Conservation (phyloP, 1,140 invertebrate genomes). For the Planococcus citri region DNA sequence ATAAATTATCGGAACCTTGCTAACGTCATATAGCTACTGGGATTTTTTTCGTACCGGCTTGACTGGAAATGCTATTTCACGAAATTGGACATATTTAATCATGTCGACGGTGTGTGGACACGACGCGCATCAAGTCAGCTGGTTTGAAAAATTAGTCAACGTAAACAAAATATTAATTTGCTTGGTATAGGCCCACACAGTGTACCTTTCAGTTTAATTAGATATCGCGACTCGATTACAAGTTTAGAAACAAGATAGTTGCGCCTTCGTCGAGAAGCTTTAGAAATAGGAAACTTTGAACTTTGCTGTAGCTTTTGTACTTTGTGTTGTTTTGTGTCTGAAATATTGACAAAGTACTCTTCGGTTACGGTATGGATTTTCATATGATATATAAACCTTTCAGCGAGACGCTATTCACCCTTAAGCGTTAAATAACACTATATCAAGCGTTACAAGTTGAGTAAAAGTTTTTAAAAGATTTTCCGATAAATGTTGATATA, state of each 20-base stretch:
- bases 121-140: not conserved
- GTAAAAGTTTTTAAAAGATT: not conserved
- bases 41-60: not conserved
- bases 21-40: not conserved
- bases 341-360: conserved; percentile 1
- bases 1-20: not conserved
- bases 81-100: not conserved
- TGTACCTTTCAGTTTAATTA: not conserved
- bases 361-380: not conserved
- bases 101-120: no score
- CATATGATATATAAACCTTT: not conserved
- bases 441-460: not conserved
- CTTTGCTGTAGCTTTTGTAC: not conserved
- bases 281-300: not conserved
- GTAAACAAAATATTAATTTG: not conserved
- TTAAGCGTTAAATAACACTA: not conserved
- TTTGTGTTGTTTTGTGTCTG: not conserved
- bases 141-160: not conserved
- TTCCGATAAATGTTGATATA: not conserved
- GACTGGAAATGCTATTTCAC: not conserved
- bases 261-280: not conserved
- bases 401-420: not conserved
- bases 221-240: not conserved
- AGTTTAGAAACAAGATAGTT: not conserved
- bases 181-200: not conserved